Percentiles rank a stretch among this genome's conserved stretches.
These are phyloP conservation scores for Ectemnius cavifrons DNA, from an alignment of 2,888 invertebrate species.

Conservation along the genomic window DNA sequence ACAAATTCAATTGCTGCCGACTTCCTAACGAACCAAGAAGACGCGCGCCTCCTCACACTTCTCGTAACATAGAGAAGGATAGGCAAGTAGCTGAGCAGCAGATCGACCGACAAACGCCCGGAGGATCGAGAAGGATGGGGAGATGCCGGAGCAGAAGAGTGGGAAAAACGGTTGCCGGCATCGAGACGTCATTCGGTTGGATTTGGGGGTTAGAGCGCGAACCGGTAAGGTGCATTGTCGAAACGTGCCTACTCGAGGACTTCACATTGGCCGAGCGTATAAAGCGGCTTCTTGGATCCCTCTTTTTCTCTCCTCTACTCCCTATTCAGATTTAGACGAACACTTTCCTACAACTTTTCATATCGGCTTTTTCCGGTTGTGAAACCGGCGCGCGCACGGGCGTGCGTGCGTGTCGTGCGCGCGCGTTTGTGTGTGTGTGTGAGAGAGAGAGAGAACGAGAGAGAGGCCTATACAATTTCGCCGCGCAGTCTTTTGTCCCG, in stretches of 20 bases:
- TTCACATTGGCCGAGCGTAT: neutral
- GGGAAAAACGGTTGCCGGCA: conserved; percentile 7
- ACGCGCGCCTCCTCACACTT: neutral
- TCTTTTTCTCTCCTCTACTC: neutral
- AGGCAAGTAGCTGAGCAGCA: conserved; percentile 6
- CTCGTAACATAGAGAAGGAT: conserved; percentile 8
- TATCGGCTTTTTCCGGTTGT: no score
- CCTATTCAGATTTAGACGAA: no score
- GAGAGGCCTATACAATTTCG: no score
- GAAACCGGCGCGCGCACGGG: no score
- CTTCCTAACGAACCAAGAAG: no score
- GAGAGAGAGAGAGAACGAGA: no score
- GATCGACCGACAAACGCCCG: conserved; percentile 5
- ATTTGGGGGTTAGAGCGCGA: conserved; percentile 47
- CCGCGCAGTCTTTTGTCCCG: no score
- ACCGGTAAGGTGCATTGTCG: conserved; percentile 43
- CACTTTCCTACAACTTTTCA: no score
- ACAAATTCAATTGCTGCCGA: neutral
- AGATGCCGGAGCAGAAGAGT: conserved; percentile 7
- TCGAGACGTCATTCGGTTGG: conserved; percentile 41
- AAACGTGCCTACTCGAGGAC: conserved; percentile 30
- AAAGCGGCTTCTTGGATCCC: neutral
- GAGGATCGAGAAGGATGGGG: conserved; percentile 6
- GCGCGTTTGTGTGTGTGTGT: no score
- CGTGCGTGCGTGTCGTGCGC: no score